These are phyloP conservation scores for Harpalus rufipes DNA, from an alignment of 2,888 invertebrate species.

Conservation along the genomic window DNA sequence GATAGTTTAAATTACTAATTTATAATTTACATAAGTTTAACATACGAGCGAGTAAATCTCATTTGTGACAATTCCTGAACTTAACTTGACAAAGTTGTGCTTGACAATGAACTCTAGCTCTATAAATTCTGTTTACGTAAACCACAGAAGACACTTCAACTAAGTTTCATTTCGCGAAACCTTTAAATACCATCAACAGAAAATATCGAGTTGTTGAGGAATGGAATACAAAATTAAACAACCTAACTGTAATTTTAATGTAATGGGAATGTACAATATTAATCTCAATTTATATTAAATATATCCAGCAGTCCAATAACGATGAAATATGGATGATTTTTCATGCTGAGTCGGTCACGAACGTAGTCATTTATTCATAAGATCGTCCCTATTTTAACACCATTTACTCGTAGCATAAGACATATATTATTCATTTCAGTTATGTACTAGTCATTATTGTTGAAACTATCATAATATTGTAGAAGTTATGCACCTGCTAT, in stretches of 20 bases:
- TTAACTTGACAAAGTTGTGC: no score
- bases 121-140: no score
- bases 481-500: neutral
- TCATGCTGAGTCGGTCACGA: conserved; percentile 42
- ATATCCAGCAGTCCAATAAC: conserved; percentile 5
- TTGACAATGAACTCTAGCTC: no score
- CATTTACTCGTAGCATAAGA: neutral
- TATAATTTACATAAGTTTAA: no score
- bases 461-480: conserved; percentile 24
- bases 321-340: conserved; percentile 33
- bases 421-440: conserved; percentile 38
- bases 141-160: no score
- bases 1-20: no score
- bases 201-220: no score
- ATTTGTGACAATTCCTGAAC: no score
- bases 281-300: conserved; percentile 30
- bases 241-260: neutral
- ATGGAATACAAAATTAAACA: neutral
- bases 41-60: no score
- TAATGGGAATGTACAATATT: neutral
- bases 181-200: no score
- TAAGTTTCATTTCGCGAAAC: no score
- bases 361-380: conserved; percentile 33
- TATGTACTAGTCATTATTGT: conserved; percentile 18
- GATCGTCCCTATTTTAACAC: conserved; percentile 53